Evolutionary conservation across 2,888 invertebrate genomes (phyloP).

Genomic region (Fragum whitleyi): DNA sequence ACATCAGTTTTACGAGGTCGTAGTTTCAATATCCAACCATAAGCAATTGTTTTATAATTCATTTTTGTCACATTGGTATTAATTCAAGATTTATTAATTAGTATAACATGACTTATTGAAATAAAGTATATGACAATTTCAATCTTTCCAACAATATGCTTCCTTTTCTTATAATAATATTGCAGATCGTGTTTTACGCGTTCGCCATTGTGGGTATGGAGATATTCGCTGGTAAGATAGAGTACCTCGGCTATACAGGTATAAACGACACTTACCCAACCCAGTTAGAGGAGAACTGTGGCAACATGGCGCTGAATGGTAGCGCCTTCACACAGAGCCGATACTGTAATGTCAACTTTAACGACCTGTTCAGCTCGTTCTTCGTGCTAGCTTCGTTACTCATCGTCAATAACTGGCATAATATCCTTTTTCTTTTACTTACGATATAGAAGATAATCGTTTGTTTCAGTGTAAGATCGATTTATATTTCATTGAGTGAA

Average conservation of each 20-base stretch:
- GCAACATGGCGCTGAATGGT: conserved; percentile 79
- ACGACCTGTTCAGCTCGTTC: conserved; percentile 84
- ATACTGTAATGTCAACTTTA: conserved; percentile 86
- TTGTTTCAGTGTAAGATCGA: no score
- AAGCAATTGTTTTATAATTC: no score
- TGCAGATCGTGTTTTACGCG: conserved; percentile 85
- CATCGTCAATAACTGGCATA: conserved; percentile 87
- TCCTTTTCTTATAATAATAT: no score
- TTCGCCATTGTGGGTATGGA: conserved; percentile 86
- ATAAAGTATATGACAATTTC: no score
- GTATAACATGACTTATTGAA: no score
- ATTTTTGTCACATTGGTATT: no score
- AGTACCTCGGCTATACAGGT: conserved; percentile 74
- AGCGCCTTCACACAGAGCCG: conserved; percentile 82
- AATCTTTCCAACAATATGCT: no score
- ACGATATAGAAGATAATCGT: no score
- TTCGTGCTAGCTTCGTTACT: conserved; percentile 86
- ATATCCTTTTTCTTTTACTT: conserved; percentile 83
- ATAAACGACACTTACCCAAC: conserved; percentile 40
- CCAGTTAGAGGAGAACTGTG: conserved; percentile 73
- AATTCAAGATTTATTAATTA: no score
- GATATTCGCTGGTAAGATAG: conserved; percentile 81
- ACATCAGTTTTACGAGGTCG: no score
- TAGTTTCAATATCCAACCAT: no score
- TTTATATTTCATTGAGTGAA: no score